Evolutionary conservation across 2,113 vertebrate species (phyloP).

Genomic region (Aphelocoma coerulescens): DNA sequence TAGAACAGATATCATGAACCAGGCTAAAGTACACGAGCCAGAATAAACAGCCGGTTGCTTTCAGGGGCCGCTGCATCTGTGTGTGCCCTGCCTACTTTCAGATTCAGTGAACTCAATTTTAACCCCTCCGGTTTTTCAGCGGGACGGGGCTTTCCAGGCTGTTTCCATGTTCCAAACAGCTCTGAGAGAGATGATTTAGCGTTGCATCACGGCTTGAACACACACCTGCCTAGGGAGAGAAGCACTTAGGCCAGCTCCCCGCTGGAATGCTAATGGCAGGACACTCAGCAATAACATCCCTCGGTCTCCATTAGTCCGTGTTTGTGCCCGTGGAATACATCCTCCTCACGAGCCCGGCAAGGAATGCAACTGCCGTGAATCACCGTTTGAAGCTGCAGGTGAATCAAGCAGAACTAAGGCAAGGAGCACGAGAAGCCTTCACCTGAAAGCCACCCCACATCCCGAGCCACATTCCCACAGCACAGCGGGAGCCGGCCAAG

Average conservation of each 20-base stretch:
- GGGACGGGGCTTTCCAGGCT: background rate
- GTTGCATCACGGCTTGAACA: background rate
- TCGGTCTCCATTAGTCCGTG: background rate
- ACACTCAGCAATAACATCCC: background rate
- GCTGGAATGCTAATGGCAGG: background rate
- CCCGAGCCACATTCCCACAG: background rate
- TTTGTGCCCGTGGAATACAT: background rate
- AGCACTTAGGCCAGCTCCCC: background rate
- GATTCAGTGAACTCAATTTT: background rate
- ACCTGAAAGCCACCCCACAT: background rate
- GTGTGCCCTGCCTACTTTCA: background rate
- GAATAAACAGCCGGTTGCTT: background rate
- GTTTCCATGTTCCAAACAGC: background rate
- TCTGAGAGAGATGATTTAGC: background rate
- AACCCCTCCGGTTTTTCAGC: background rate
- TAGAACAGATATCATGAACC: background rate
- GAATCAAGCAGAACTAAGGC: constrained; percentile 23
- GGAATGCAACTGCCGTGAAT: constrained; percentile 9
- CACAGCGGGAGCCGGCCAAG: background rate
- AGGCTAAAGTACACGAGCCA: background rate
- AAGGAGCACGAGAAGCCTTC: background rate
- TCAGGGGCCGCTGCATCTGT: background rate
- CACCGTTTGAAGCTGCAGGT: background rate
- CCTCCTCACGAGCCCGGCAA: background rate
- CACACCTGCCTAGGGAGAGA: background rate